A percentile compares a stretch with the other conserved stretches of the same genome.
Conservation (phyloP, 2,888 invertebrate species). For the Platerodrilus igneus region DNA sequence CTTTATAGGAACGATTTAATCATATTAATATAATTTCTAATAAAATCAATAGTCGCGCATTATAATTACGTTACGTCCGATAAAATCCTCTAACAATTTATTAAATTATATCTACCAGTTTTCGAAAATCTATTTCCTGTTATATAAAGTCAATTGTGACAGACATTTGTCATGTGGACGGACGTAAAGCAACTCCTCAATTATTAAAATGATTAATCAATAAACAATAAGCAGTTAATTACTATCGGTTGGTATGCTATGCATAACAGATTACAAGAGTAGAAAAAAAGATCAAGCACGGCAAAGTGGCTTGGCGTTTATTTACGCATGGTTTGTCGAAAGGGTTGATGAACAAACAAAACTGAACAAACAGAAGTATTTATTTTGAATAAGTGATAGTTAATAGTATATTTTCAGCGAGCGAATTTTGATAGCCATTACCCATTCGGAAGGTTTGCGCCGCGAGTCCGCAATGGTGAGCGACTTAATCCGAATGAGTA, state of each 20-base stretch:
- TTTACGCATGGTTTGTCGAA: conserved; percentile 27
- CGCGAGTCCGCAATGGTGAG: too few relatives aligned
- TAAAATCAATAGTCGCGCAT: too few relatives aligned
- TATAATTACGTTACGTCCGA: too few relatives aligned
- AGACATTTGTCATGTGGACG: conserved; percentile 5
- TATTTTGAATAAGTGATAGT: conserved; percentile 38
- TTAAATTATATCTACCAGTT: conserved; percentile 11
- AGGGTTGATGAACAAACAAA: conserved; percentile 32
- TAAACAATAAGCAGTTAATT: conserved; percentile 16
- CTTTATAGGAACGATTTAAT: too few relatives aligned
- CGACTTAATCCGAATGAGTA: too few relatives aligned
- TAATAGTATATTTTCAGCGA: too few relatives aligned
- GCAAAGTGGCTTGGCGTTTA: conserved; percentile 25
- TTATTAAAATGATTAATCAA: conserved; percentile 16
- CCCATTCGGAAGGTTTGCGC: too few relatives aligned
- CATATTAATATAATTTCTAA: too few relatives aligned
- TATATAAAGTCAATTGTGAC: conserved; percentile 3
- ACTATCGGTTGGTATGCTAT: too few relatives aligned
- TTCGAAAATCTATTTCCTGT: conserved; percentile 6
- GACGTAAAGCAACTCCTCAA: conserved; percentile 2
- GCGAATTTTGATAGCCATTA: too few relatives aligned
- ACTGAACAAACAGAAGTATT: conserved; percentile 26
- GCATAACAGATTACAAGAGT: conserved; percentile 9
- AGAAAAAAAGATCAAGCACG: conserved; percentile 20
- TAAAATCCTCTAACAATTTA: conserved; percentile 8